Percentiles rank a stretch among this genome's conserved stretches.
These are phyloP conservation scores for Nothobranchius kuhntae DNA, from an alignment of 2,113 vertebrate genomes.

Conservation along the genomic window DNA sequence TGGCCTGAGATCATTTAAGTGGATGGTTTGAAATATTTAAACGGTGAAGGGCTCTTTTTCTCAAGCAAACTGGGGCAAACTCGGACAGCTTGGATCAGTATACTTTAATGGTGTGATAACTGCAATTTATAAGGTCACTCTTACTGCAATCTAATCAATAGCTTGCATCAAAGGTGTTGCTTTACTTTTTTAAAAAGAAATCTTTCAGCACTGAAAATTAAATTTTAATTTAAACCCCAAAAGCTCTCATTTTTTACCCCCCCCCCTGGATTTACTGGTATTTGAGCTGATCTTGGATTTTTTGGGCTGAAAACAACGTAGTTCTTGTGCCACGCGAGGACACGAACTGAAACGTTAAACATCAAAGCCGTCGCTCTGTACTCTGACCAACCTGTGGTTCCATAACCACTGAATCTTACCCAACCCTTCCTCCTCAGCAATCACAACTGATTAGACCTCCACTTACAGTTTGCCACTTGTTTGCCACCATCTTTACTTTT, in stretches of 20 bases:
- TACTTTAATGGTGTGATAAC: constrained; percentile 44
- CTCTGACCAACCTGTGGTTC: constrained; percentile 41
- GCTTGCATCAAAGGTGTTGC: constrained; percentile 9
- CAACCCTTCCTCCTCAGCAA: constrained; percentile 64
- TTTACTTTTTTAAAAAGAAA: constrained; percentile 8
- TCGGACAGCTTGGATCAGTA: constrained; percentile 36
- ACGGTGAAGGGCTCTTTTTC: constrained; percentile 31
- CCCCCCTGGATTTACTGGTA: not conserved
- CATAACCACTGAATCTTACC: constrained; percentile 56
- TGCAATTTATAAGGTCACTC: constrained; percentile 30
- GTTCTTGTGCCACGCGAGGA: constrained; percentile 13
- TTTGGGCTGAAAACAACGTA: too few relatives aligned
- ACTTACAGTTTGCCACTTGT: constrained; percentile 68
- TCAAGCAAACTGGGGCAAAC: constrained; percentile 47
- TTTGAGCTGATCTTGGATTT: constrained; percentile 15
- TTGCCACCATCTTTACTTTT: constrained; percentile 69
- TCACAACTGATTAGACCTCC: constrained; percentile 67
- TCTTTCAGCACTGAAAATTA: constrained; percentile 13
- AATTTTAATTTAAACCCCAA: constrained; percentile 29
- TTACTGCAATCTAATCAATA: constrained; percentile 33
- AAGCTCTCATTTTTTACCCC: not conserved
- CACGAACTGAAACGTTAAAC: constrained; percentile 21
- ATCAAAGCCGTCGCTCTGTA: not conserved
- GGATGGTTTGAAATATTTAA: constrained; percentile 35
- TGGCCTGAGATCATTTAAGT: constrained; percentile 26